These are phyloP conservation scores for Rhorus exstirpatorius DNA, from an alignment of 2,888 invertebrate genomes.

Conservation along the genomic window DNA sequence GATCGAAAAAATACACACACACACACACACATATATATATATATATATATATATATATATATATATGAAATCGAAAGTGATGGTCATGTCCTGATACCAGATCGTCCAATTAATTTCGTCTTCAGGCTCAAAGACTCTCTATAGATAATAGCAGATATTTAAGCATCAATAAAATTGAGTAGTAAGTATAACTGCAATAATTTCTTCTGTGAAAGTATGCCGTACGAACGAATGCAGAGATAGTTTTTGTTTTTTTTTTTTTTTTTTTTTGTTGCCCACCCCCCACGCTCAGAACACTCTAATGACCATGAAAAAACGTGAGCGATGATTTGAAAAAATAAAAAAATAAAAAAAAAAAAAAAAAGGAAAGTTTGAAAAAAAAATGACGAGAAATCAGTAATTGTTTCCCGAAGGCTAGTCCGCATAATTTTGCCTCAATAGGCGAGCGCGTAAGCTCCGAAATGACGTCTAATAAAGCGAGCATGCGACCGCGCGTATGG, in stretches of 20 bases:
- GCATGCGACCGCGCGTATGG: no score
- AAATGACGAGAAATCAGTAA: constrained; percentile 53
- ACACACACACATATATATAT: constrained; percentile 40
- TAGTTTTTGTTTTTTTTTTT: not conserved
- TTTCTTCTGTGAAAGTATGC: constrained; percentile 77
- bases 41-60: constrained; percentile 58
- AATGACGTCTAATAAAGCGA: no score
- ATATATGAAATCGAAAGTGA: constrained; percentile 46
- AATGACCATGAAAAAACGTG: constrained; percentile 53
- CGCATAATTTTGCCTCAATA: constrained; percentile 78
- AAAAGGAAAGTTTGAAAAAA: constrained; percentile 31
- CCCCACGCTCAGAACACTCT: constrained; percentile 68
- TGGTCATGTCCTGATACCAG: constrained; percentile 48
- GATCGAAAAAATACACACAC: constrained; percentile 43
- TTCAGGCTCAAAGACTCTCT: constrained; percentile 74
- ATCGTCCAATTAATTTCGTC: constrained; percentile 66
- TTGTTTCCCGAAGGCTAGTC: constrained; percentile 76
- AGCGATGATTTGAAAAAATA: constrained; percentile 9
- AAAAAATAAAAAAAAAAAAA: not conserved
- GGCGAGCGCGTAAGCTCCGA: no score
- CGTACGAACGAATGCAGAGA: constrained; percentile 68
- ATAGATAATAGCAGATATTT: constrained; percentile 69
- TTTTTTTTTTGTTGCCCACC: no score
- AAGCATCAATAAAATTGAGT: constrained; percentile 73
- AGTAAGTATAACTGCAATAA: constrained; percentile 75